Evolutionary conservation across 2,113 vertebrate genomes (phyloP), one percentile per base, ranked within the genome.

Genomic region (Cairina moschata): DNA sequence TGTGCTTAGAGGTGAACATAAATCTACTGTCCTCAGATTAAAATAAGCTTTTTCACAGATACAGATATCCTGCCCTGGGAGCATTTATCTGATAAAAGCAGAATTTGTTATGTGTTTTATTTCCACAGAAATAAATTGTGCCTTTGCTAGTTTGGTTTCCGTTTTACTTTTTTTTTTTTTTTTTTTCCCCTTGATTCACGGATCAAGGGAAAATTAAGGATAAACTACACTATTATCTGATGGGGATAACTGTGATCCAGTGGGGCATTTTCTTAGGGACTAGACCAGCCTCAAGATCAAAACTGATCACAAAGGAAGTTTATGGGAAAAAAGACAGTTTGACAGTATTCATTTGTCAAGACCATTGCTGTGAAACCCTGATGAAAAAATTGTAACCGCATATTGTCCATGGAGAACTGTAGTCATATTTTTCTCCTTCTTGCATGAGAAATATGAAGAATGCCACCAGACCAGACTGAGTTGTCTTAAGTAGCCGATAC

Each of bases 341-440:
- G 91, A 73, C 87, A 93, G 86, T 65, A 84, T 82, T 86, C 68
- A 68, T 96, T 94, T 84, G 76, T 96, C 95, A 92, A 31, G 58
- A 83, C 92, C 90, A 86, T 2, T 71, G 78, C 32, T 73, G 77
- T 63, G 75, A 60, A 95, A 16, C 56, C 23, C 50, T 65, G 83
- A 71, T 89, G 85, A 81, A 78, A 68, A 86, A 65, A 34, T 38
- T 92, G 17, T 31, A 60, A 50, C 74, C 92, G 67, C 68, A 54
- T 72, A 15, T 26, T 63, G 52, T 50, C 72, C 7, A 0, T 71
- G 58, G 28, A 88, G 81, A 88, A 95, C 74, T 86, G 76, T 3
- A 52, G 73, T 21, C 36, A 58, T 95, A 40, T 91, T 89, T 63
- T 94, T 50, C 62, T 91, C 5, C 77, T 86, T 26, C 58, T 63